These are phyloP conservation scores for Neuroterus valhalla DNA, from an alignment of 1,140 invertebrate species.

Conservation along the genomic window DNA sequence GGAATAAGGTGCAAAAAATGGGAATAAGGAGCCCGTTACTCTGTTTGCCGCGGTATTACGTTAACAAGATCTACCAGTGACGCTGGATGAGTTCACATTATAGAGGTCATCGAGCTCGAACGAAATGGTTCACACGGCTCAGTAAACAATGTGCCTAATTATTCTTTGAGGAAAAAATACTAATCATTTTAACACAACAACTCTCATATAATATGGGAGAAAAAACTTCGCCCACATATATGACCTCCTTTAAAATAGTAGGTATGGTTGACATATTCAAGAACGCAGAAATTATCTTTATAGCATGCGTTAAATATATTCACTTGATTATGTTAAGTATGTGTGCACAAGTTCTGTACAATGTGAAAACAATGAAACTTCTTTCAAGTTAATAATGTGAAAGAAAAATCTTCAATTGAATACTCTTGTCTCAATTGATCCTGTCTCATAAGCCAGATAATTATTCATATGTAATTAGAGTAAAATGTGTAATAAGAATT, in stretches of 20 bases:
- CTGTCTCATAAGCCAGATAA: neutral
- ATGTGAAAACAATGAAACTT: too few relatives aligned
- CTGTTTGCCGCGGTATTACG: slow-evolving; percentile 3
- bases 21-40: slow-evolving; percentile 6
- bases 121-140: slow-evolving; percentile 21
- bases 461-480: slow-evolving; percentile 2
- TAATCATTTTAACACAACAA: neutral
- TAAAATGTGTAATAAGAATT: too few relatives aligned
- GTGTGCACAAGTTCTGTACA: neutral
- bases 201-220: neutral
- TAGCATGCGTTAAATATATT: neutral
- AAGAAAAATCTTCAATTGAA: neutral
- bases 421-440: slow-evolving; percentile 1
- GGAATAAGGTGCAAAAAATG: neutral
- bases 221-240: slow-evolving; percentile 19
- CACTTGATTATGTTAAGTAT: neutral
- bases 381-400: too few relatives aligned
- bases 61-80: slow-evolving; percentile 27
- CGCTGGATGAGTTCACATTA: slow-evolving; percentile 25
- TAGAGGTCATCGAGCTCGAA: slow-evolving; percentile 21
- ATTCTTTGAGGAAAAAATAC: slow-evolving; percentile 4
- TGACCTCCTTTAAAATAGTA: slow-evolving; percentile 14
- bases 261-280: slow-evolving; percentile 6
- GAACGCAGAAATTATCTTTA: neutral
- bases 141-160: slow-evolving; percentile 25